These are phyloP conservation scores for Frieseomelitta varia DNA, from an alignment of 1,140 invertebrate genomes.

Conservation along the genomic window DNA sequence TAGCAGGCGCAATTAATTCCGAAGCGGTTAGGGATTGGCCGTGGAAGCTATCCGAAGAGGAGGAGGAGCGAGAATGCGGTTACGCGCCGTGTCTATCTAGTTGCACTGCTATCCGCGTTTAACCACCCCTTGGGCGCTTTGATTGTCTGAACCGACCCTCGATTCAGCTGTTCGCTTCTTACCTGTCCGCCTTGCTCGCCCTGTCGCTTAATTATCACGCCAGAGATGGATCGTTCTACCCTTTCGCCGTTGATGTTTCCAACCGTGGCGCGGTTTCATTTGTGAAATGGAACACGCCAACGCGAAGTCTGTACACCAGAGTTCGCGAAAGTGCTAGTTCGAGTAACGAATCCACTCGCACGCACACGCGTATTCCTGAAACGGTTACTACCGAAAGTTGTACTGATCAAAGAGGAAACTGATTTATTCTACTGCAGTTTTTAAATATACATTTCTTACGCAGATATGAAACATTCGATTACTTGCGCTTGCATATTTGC, in stretches of 20 bases:
- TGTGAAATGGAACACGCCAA: background rate
- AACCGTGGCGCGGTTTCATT: background rate
- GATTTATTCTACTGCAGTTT: too few relatives aligned
- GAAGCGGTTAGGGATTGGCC: conserved; percentile 61
- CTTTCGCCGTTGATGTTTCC: background rate
- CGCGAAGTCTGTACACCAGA: background rate
- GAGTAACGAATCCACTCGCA: too few relatives aligned
- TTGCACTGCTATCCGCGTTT: conserved; percentile 52
- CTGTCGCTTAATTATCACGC: conserved; percentile 49
- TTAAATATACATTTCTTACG: too few relatives aligned
- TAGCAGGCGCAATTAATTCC: conserved; percentile 72
- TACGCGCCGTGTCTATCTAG: conserved; percentile 39
- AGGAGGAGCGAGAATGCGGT: conserved; percentile 49
- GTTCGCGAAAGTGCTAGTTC: background rate
- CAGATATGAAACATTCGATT: too few relatives aligned
- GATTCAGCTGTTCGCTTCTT: conserved; percentile 40
- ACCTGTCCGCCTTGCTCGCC: conserved; percentile 32
- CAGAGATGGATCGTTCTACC: conserved; percentile 27
- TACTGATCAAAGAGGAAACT: too few relatives aligned
- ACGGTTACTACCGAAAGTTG: too few relatives aligned
- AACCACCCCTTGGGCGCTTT: background rate
- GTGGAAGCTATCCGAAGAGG: conserved; percentile 37
- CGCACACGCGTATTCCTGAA: too few relatives aligned
- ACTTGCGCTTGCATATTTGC: too few relatives aligned
- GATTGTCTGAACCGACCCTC: conserved; percentile 17